Base-by-base conservation (phyloP, 2,113 vertebrate species). In the Elaphurus davidianus region DNA sequence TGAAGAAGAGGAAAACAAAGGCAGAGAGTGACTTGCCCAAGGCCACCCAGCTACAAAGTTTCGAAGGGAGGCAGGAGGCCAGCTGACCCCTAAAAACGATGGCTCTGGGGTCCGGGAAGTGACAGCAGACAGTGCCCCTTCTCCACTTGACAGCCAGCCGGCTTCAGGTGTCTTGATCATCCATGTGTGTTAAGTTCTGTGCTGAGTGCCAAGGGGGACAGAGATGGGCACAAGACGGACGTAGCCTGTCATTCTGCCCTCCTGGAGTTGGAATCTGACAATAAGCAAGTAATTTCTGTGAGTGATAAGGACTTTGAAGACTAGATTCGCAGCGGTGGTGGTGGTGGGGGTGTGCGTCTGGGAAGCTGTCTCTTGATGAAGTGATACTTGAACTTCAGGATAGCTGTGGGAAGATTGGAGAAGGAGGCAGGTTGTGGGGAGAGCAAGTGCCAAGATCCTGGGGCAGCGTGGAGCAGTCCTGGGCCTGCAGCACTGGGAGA, bases 391-490 rank as follows among this genome's bases (percentile, higher is more conserved):
- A 90, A 81, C 30, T 92, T 71, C 79, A 50, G 78, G 78, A 28
- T 23, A 27, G 57, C 50, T 19, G 1, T 60, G 74, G 55, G 50
- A 78, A 50, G 27, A 45, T 23, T 60, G 52, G 21, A 64, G 33
- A 43, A 19, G 25, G 23, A 54, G 15, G 40, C 6, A 7, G 67
- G 64, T 27, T 78, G 45, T n/a, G 11, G 36, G 43, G n/a, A 57
- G 54, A 85, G 87, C 67, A 28, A 25, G 45, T 81, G 93, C 96
- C 87, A 95, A 96, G 82, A 30, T n/a, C 95, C 82, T 94, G 93
- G 55, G 93, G 89, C 60, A 86, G 92, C 40, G 43, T 28, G n/a
- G 36, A 74, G 10, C 87, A 45, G 74, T 17, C 19, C 17, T 52
- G 64, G 45, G 6, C 6, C 36, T 50, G 28, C 64, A 79, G 52